phyloP scores from a whole-genome alignment of 2,888 invertebrate genomes.

The Netelia inedita region DNA sequence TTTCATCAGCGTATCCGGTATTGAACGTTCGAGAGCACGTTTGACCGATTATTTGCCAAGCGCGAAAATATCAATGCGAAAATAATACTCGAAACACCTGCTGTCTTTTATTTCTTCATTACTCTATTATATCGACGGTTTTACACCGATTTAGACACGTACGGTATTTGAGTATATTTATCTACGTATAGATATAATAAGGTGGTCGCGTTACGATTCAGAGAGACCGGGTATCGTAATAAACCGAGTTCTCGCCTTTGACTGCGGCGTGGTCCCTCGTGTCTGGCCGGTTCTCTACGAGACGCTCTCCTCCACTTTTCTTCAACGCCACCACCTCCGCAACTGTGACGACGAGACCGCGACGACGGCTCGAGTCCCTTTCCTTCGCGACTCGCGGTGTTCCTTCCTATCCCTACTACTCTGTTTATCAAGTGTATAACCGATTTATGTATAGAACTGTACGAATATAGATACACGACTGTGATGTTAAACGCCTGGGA shows the following conservation, averaged over 20 bases:
- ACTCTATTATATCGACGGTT: background rate
- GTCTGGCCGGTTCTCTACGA: constrained; percentile 65
- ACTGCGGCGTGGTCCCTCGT: constrained; percentile 70
- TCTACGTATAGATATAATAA: background rate
- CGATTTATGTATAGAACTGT: background rate
- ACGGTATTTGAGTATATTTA: no score
- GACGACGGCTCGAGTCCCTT: constrained; percentile 51
- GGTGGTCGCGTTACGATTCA: background rate
- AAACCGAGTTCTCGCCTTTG: constrained; percentile 70
- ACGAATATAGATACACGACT: background rate
- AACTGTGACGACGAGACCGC: constrained; percentile 11
- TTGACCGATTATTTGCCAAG: background rate
- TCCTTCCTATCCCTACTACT: constrained; percentile 54
- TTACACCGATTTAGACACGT: background rate
- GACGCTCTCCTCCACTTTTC: constrained; percentile 57
- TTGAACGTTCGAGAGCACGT: background rate
- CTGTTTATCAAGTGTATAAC: background rate
- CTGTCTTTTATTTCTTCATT: background rate
- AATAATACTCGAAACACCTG: background rate
- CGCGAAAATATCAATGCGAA: background rate
- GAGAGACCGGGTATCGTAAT: constrained; percentile 57
- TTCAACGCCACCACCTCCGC: constrained; percentile 54
- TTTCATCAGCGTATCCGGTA: background rate
- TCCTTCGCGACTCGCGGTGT: constrained; percentile 42
- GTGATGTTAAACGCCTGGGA: background rate